phyloP scores from a whole-genome alignment of 2,888 invertebrate genomes.

The Mamestra brassicae region DNA sequence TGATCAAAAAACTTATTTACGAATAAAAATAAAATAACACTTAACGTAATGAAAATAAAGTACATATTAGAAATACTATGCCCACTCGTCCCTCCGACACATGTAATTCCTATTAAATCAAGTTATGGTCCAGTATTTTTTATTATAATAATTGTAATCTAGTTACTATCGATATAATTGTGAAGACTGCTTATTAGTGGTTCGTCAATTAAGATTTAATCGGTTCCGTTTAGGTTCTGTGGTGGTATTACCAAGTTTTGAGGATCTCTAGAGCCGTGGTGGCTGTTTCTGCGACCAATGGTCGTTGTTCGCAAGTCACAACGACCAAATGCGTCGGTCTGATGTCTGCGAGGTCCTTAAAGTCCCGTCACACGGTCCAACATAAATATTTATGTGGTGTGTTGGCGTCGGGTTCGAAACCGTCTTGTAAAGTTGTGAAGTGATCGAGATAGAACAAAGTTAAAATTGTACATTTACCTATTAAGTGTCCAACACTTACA shows the following conservation, averaged over 20 bases:
- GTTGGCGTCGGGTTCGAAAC: conserved; percentile 35
- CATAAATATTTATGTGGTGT: conserved; percentile 34
- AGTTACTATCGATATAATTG: conserved; percentile 81
- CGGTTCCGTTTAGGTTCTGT: conserved; percentile 69
- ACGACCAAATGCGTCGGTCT: conserved; percentile 13
- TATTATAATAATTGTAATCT: conserved; percentile 78
- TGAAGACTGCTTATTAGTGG: conserved; percentile 89
- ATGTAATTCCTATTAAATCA: conserved; percentile 87
- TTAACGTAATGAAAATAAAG: conserved; percentile 50
- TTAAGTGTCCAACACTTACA: conserved; percentile 59
- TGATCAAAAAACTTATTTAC: background rate
- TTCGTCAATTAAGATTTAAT: conserved; percentile 85
- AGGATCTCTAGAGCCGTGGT: conserved; percentile 37
- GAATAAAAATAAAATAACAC: conserved; percentile 21
- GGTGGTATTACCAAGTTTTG: conserved; percentile 63
- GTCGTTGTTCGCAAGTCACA: conserved; percentile 7
- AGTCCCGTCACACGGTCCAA: conserved; percentile 43
- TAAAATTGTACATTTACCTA: conserved; percentile 40
- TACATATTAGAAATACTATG: conserved; percentile 65
- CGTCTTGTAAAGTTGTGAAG: conserved; percentile 58
- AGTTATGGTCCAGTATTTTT: conserved; percentile 89
- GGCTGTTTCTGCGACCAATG: conserved; percentile 10
- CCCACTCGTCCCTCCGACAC: conserved; percentile 64
- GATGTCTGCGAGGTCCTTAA: conserved; percentile 41
- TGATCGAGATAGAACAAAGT: conserved; percentile 52